phyloP scores from a whole-genome alignment of 2,113 vertebrate species.

The Semicossyphus pulcher region DNA sequence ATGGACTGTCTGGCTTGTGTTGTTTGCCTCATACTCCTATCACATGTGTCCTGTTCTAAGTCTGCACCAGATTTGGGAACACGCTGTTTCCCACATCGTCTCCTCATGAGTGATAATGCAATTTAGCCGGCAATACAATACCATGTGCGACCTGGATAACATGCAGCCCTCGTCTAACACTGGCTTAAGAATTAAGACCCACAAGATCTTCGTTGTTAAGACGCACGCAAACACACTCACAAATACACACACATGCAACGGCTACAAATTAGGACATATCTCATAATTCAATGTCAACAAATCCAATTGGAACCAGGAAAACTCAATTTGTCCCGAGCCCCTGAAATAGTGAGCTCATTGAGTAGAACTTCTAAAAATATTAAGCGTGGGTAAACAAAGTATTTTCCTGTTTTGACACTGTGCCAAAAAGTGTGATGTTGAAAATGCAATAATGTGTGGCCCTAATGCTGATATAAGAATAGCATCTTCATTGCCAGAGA shows the following conservation, averaged over 20 bases:
- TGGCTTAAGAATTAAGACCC: constrained; percentile 42
- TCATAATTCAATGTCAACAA: constrained; percentile 88
- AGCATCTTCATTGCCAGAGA: constrained; percentile 52
- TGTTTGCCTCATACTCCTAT: constrained; percentile 26
- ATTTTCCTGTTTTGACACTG: constrained; percentile 67
- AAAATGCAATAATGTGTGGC: constrained; percentile 32
- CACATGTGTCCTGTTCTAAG: constrained; percentile 39
- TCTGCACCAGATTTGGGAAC: constrained; percentile 54
- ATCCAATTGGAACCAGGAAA: constrained; percentile 86
- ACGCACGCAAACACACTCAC: neutral
- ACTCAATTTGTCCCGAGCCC: constrained; percentile 81
- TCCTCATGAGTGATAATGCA: constrained; percentile 74
- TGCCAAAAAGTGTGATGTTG: constrained; percentile 48
- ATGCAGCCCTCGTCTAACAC: constrained; percentile 33
- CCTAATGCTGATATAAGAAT: constrained; percentile 58
- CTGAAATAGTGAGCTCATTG: constrained; percentile 75
- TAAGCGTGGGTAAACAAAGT: constrained; percentile 73
- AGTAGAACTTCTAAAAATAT: constrained; percentile 79
- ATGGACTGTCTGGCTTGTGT: neutral
- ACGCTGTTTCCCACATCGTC: constrained; percentile 64
- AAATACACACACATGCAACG: constrained; percentile 56
- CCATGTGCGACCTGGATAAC: constrained; percentile 58
- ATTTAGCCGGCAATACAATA: constrained; percentile 70
- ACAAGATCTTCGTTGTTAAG: constrained; percentile 47
- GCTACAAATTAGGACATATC: constrained; percentile 79